These are phyloP conservation scores for Sphaeridia pumilis DNA, from an alignment of 2,888 invertebrate genomes.

Conservation along the genomic window DNA sequence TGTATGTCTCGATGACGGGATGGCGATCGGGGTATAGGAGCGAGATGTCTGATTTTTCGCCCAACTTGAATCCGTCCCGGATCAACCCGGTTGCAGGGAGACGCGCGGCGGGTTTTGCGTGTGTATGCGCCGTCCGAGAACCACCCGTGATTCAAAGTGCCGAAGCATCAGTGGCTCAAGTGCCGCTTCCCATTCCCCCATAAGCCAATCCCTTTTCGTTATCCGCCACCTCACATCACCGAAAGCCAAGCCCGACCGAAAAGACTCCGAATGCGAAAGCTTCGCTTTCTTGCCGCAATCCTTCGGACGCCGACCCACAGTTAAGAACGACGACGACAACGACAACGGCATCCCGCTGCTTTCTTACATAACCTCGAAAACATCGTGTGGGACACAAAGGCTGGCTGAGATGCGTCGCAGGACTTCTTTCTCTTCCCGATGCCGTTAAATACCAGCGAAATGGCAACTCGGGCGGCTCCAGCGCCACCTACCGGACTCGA, in stretches of 20 bases:
- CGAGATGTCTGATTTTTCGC: no score
- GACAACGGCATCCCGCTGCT: background rate
- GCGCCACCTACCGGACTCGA: no score
- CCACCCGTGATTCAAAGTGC: constrained; percentile 34
- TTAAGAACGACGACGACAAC: background rate
- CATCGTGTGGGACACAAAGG: background rate
- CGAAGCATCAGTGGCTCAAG: constrained; percentile 34
- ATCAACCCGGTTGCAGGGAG: background rate
- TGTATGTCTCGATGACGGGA: background rate
- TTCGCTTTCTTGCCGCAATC: background rate
- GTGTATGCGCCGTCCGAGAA: constrained; percentile 17
- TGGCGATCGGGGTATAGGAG: background rate
- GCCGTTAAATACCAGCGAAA: no score
- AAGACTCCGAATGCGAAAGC: background rate
- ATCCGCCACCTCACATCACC: background rate
- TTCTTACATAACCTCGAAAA: background rate
- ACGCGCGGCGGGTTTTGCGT: no score
- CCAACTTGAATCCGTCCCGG: no score
- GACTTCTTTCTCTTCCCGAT: no score
- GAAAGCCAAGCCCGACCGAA: constrained; percentile 1
- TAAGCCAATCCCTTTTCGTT: constrained; percentile 28
- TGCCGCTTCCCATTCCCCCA: constrained; percentile 33
- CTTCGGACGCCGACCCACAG: background rate
- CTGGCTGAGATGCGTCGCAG: no score
- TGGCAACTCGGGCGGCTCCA: no score